Evolutionary conservation across 2,888 invertebrate species (phyloP).

Genomic region (Pandemis heparana): DNA sequence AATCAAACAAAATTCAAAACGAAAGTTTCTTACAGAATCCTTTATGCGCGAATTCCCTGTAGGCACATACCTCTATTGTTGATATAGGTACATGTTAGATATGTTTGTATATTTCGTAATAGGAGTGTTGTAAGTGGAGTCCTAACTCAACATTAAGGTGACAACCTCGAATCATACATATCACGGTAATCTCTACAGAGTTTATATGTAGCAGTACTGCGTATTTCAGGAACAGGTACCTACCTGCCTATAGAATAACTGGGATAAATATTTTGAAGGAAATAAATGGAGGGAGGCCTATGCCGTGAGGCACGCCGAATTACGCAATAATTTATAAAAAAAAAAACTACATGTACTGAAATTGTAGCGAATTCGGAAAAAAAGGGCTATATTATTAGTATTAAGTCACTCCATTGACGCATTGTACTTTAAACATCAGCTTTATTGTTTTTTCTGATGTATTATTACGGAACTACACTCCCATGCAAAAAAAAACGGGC

Average conservation of each 20-base stretch:
- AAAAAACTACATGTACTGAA: no score
- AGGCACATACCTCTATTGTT: not conserved
- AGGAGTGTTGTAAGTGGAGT: not conserved
- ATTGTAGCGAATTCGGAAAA: no score
- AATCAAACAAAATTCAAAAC: not conserved
- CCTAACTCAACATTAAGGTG: slow-evolving; percentile 13
- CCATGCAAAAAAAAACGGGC: no score
- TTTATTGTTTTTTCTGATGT: no score
- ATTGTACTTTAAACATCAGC: no score
- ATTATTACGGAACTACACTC: no score
- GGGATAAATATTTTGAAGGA: not conserved
- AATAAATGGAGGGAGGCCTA: no score
- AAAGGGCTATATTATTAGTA: no score
- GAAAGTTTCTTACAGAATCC: not conserved
- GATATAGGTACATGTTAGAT: not conserved
- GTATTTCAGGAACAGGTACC: not conserved
- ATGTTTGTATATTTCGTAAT: not conserved
- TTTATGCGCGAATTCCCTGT: not conserved
- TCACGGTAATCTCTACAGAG: not conserved
- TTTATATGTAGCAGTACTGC: not conserved
- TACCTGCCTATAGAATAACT: no score
- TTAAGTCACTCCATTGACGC: no score
- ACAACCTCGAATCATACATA: slow-evolving; percentile 1
- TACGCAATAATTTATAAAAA: no score
- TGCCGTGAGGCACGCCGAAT: no score